phyloP scores from a whole-genome alignment of 1,140 invertebrate genomes.

The Ericerus pela region DNA sequence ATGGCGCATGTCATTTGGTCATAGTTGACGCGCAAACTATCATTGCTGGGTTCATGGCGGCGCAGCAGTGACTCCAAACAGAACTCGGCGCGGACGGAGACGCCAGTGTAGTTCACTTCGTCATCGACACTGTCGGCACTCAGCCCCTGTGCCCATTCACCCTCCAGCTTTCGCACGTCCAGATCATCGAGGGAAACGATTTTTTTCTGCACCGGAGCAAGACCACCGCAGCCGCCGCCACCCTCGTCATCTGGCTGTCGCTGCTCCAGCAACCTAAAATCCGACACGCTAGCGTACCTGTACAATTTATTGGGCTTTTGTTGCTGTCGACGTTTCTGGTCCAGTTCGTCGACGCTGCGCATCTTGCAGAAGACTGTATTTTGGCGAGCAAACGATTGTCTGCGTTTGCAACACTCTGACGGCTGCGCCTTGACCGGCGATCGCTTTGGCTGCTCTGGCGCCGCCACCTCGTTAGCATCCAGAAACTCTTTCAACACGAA shows the following conservation, averaged over 20 bases:
- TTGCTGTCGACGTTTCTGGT: conserved; percentile 16
- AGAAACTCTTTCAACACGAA: conserved; percentile 3
- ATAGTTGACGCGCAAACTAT: neutral
- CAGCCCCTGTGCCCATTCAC: neutral
- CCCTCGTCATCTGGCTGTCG: conserved; percentile 10
- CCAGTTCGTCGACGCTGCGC: conserved; percentile 24
- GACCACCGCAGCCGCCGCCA: too few relatives aligned
- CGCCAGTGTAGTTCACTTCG: too few relatives aligned
- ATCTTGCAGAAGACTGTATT: conserved; percentile 12
- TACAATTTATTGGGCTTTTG: conserved; percentile 13
- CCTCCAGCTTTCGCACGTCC: neutral
- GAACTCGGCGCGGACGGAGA: neutral
- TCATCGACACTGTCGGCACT: neutral
- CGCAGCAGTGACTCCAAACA: neutral
- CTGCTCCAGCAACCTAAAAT: conserved; percentile 16
- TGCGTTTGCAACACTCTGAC: neutral
- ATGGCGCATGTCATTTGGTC: conserved; percentile 6
- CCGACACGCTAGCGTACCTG: conserved; percentile 22
- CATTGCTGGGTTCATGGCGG: neutral
- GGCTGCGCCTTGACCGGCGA: neutral
- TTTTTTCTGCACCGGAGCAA: too few relatives aligned
- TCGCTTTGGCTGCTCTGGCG: neutral
- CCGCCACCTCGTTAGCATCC: neutral
- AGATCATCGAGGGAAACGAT: conserved; percentile 13
- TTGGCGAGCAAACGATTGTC: conserved; percentile 9